A percentile compares a stretch with the other conserved stretches of the same genome.
Conservation (phyloP, 1,140 invertebrate genomes). For the Cryptotermes secundus region DNA sequence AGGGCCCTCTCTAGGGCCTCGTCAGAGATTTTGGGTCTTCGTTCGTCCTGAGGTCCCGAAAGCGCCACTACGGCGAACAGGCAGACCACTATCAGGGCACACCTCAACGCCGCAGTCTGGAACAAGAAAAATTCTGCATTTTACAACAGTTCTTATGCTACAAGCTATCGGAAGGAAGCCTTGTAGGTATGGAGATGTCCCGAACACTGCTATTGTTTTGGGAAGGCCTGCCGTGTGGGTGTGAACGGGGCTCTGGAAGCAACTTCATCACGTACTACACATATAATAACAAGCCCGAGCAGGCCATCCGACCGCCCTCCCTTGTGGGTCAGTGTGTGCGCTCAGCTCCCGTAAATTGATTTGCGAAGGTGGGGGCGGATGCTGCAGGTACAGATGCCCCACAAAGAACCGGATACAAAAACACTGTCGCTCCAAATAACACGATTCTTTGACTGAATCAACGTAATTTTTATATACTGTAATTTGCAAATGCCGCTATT, state of each 20-base stretch:
- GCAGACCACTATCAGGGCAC: constrained; percentile 11
- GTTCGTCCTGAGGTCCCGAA: constrained; percentile 36
- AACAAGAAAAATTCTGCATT: neutral
- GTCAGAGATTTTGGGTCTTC: constrained; percentile 54
- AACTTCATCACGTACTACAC: neutral
- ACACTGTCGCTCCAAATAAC: neutral
- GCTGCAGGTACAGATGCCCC: neutral
- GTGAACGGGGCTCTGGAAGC: neutral
- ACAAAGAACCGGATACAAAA: neutral
- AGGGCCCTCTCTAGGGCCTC: constrained; percentile 63
- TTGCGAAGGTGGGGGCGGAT: neutral
- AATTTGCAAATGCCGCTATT: too few species aligned
- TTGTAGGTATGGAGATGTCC: too few species aligned
- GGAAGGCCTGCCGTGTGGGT: too few species aligned
- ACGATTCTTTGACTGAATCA: neutral
- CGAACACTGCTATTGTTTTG: too few species aligned
- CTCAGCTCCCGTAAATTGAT: neutral
- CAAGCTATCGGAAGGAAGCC: too few species aligned
- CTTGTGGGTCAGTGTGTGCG: neutral
- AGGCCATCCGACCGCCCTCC: neutral
- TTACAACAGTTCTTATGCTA: too few species aligned
- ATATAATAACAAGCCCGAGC: neutral
- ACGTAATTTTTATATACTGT: neutral
- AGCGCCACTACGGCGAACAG: constrained; percentile 28
- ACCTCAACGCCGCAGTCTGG: neutral